Conservation (phyloP, 2,113 vertebrate species). For the Gobiocypris rarus region DNA sequence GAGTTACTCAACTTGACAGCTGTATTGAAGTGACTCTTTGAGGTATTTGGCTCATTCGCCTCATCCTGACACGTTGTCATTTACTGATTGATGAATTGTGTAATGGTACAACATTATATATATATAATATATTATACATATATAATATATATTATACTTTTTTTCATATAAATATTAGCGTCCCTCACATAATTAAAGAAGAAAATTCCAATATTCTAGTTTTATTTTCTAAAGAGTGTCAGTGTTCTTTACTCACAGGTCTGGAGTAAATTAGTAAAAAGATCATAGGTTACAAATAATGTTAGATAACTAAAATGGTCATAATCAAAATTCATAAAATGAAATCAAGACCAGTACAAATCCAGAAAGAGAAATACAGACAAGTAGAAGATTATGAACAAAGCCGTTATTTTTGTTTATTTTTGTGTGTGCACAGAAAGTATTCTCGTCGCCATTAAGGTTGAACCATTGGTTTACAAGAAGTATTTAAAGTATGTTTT, state of each 20-base stretch:
- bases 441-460: no score
- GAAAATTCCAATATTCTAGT: not conserved
- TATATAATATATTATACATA: no score
- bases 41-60: conserved; percentile 2
- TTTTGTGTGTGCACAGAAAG: no score
- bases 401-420: no score
- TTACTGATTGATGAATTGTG: conserved; percentile 32
- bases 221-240: not conserved
- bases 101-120: not conserved
- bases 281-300: not conserved
- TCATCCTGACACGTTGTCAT: not conserved
- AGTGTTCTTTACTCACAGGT: not conserved
- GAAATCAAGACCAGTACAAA: no score
- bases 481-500: no score
- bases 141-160: no score
- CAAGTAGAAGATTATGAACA: no score
- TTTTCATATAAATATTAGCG: not conserved
- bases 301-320: not conserved
- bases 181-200: not conserved
- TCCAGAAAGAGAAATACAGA: no score
- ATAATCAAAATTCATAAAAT: no score
- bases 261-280: not conserved
- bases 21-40: not conserved
- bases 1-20: not conserved
- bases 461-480: no score